phyloP scores from a whole-genome alignment of 2,797 vertebrate species.

The Scleropages formosus region DNA sequence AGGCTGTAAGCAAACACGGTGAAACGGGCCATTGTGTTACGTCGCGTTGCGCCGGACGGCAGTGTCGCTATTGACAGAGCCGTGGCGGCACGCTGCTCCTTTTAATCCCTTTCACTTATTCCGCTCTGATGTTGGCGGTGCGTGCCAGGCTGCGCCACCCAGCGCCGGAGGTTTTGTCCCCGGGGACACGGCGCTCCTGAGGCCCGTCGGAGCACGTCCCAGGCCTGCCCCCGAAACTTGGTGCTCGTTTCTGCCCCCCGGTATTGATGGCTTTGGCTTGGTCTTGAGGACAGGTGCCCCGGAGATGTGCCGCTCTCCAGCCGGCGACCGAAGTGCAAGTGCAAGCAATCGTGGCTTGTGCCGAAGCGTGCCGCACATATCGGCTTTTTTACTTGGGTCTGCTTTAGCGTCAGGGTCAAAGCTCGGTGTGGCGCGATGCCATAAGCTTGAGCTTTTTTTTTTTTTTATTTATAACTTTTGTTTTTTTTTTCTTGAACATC shows the following conservation, averaged over 20 bases:
- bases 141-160: slow-evolving; percentile 18
- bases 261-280: neutral
- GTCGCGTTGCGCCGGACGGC: neutral
- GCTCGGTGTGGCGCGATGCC: too few relatives aligned
- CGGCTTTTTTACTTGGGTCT: too few relatives aligned
- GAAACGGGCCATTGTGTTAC: neutral
- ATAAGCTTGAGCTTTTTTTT: too few relatives aligned
- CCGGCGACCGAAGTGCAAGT: too few relatives aligned
- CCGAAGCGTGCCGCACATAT: too few relatives aligned
- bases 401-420: too few relatives aligned
- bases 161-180: neutral
- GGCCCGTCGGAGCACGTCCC: slow-evolving; percentile 43
- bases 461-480: too few relatives aligned
- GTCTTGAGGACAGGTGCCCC: neutral
- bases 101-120: slow-evolving; percentile 2
- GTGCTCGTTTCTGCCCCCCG: neutral
- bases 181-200: slow-evolving; percentile 27
- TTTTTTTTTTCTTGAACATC: neutral
- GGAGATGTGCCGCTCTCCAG: neutral
- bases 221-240: neutral
- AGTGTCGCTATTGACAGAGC: neutral
- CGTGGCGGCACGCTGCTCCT: neutral
- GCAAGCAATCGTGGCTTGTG: too few relatives aligned
- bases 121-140: neutral
- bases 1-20: slow-evolving; percentile 1